Percentiles rank a stretch among this genome's conserved stretches.
phyloP scores from a whole-genome alignment of 2,888 invertebrate species.

The Cordylochernes scorpioides region DNA sequence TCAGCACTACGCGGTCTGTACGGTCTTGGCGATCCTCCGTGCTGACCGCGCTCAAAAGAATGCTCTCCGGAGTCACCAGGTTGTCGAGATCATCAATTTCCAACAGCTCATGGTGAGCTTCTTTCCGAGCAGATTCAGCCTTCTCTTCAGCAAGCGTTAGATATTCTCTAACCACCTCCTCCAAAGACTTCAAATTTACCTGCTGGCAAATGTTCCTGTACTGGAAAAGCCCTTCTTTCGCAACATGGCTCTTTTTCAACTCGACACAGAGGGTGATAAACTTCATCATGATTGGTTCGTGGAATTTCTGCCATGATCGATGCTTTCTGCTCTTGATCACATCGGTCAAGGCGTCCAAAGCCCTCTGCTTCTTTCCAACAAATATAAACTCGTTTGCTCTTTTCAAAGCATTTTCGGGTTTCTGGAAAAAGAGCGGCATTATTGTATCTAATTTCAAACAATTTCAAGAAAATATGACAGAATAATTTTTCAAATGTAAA shows the following conservation, averaged over 20 bases:
- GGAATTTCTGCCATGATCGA: slow-evolving; percentile 60
- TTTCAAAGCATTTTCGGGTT: slow-evolving; percentile 96
- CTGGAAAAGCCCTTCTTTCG: slow-evolving; percentile 95
- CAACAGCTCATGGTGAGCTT: slow-evolving; percentile 77
- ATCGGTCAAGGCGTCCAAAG: slow-evolving; percentile 89
- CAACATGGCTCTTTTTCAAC: slow-evolving; percentile 86
- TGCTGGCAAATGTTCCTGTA: slow-evolving; percentile 95
- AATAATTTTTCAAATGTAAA: no score
- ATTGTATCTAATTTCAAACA: no score
- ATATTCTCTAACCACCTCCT: slow-evolving; percentile 86
- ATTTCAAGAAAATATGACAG: no score
- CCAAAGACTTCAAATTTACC: slow-evolving; percentile 79
- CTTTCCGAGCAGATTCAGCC: slow-evolving; percentile 71
- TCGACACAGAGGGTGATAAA: slow-evolving; percentile 93
- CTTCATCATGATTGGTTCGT: slow-evolving; percentile 99
- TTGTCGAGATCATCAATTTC: slow-evolving; percentile 95
- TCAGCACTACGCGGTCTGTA: slow-evolving; percentile 68
- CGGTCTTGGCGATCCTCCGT: slow-evolving; percentile 96
- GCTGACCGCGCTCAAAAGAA: slow-evolving; percentile 52
- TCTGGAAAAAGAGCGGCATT: slow-evolving; percentile 36
- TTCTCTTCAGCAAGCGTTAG: slow-evolving; percentile 82
- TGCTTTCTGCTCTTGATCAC: slow-evolving; percentile 86
- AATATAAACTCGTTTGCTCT: slow-evolving; percentile 97
- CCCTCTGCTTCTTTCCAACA: slow-evolving; percentile 84
- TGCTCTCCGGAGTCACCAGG: slow-evolving; percentile 32